Percentiles rank a stretch among this genome's conserved stretches.
phyloP scores from a whole-genome alignment of 2,113 vertebrate genomes.

The Cercocebus atys region DNA sequence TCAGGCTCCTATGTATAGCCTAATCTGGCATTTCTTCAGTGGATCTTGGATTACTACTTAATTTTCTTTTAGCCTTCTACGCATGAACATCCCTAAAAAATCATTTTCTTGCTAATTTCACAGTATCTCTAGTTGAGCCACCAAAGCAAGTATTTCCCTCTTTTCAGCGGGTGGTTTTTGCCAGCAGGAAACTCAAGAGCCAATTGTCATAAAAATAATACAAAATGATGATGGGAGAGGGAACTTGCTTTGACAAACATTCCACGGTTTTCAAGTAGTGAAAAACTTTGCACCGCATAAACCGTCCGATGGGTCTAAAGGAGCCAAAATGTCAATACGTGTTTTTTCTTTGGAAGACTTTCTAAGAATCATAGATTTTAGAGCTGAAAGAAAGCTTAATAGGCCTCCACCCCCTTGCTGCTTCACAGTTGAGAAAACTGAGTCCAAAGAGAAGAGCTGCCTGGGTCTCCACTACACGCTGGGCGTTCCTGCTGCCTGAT shows the following conservation, averaged over 20 bases:
- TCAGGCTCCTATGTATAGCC: neutral
- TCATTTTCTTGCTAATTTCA: neutral
- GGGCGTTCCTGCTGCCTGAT: neutral
- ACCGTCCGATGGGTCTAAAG: neutral
- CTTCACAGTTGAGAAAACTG: neutral
- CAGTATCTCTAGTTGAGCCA: neutral
- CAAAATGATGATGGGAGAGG: neutral
- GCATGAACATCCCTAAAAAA: neutral
- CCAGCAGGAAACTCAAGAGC: neutral
- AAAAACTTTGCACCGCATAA: slow-evolving; percentile 1
- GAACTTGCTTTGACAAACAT: neutral
- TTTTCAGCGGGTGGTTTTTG: slow-evolving; percentile 15
- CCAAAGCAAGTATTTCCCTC: neutral
- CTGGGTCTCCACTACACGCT: neutral
- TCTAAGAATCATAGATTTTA: neutral
- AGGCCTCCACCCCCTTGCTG: neutral
- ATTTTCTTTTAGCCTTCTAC: neutral
- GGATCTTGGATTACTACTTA: neutral
- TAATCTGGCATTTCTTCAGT: neutral
- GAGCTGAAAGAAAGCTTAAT: neutral
- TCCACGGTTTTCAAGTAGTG: neutral
- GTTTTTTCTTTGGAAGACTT: neutral
- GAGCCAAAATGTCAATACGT: neutral
- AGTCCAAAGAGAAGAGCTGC: neutral
- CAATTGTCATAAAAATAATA: slow-evolving; percentile 22